Percentiles rank a stretch among this genome's conserved stretches.
These are phyloP conservation scores for Allacma fusca DNA, from an alignment of 2,888 invertebrate genomes.

Conservation along the genomic window DNA sequence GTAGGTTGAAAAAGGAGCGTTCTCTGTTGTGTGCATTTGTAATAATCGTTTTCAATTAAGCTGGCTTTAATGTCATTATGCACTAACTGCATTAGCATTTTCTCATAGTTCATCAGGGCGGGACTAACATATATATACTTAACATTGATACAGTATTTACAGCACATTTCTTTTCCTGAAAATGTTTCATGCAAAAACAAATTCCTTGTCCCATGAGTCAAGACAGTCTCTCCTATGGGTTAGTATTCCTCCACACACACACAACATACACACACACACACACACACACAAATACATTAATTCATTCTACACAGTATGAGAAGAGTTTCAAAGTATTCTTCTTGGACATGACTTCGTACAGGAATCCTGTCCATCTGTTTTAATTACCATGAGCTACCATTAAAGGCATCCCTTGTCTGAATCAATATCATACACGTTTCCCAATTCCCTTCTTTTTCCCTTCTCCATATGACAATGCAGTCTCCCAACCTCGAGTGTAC, in stretches of 20 bases:
- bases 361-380: neutral
- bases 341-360: neutral
- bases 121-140: no score
- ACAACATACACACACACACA: no score
- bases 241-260: no score
- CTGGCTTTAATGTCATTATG: constrained; percentile 5
- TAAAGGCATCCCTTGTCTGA: constrained; percentile 4
- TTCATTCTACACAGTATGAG: neutral
- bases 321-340: no score
- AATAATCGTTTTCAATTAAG: constrained; percentile 12
- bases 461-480: neutral
- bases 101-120: neutral
- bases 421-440: neutral
- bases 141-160: no score
- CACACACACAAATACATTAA: no score
- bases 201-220: no score
- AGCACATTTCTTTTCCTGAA: no score
- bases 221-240: no score
- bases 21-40: neutral
- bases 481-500: neutral
- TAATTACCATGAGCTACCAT: neutral
- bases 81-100: constrained; percentile 3
- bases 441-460: neutral
- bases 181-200: no score
- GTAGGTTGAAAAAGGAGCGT: neutral